Evolutionary conservation across 2,797 vertebrate genomes (phyloP), one percentile per base, ranked within the genome.

Genomic region (Sebastiscus albofasciatus): DNA sequence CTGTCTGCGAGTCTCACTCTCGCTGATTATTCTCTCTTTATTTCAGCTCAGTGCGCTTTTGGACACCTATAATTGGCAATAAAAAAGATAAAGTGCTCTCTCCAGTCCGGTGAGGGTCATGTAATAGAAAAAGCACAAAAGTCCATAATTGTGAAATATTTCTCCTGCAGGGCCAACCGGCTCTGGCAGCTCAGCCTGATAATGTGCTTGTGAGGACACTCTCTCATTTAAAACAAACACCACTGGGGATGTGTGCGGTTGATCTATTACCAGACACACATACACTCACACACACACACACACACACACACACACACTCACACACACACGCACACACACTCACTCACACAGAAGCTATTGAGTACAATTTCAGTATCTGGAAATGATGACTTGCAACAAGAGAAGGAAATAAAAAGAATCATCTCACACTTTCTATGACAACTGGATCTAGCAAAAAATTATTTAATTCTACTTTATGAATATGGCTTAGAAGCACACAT

Each of bases 91-190:
- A 89, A 93, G 87, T 10, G 54, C 85, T 85, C 81, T 90, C 79
- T 81, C 66, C 61, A 80, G 89, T 91, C 90, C 91, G 77, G 85
- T 80, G 91, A 90, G 89, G 91, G 89, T 92, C 85, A 89, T 92
- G 89, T 86, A 91, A 90, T 90, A 86, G 82, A 88, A 92, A 93
- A 88, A 82, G 78, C 89, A 88, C 86, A 92, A 91, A 93, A 91
- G 92, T 92, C 91, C 86, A 93, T 92, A 88, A 93, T 93, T 93
- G 93, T 94, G 93, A 94, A 92, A 94, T 94, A 92, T 94, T 79
- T 84, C 80, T 85, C 89, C 91, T 92, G 67, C 78, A 85, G 85
- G 91, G 89, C 84, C 81, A 85, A 72, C 83, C 67, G 81, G 69
- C 87, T 92, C 79, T 79, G 89, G 87, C 83, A 91, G 89, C 85